A percentile compares a stretch with the other conserved stretches of the same genome.
phyloP scores from a whole-genome alignment of 2,888 invertebrate species.

The Biston betularia region DNA sequence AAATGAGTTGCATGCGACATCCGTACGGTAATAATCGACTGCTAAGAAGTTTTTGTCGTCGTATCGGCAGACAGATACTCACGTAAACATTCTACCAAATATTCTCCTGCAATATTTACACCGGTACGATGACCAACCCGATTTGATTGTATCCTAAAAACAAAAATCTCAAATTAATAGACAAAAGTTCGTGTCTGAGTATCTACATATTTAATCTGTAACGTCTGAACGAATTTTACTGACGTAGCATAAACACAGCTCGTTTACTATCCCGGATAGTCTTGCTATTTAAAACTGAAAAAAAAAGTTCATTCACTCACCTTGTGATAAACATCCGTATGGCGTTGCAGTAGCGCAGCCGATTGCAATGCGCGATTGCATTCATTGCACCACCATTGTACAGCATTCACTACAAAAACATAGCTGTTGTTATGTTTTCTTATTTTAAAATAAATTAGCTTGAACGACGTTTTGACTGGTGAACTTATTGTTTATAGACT shows the following conservation, averaged over 20 bases:
- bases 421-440: neutral
- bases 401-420: constrained; percentile 30
- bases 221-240: neutral
- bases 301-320: constrained; percentile 42
- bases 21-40: no score
- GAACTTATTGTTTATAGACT: no score
- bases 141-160: constrained; percentile 34
- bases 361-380: constrained; percentile 57
- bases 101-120: constrained; percentile 60
- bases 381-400: constrained; percentile 64
- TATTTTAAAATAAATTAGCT: no score
- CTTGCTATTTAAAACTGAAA: no score
- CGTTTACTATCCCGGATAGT: neutral
- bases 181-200: neutral
- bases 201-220: no score
- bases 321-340: constrained; percentile 57
- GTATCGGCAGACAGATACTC: constrained; percentile 42
- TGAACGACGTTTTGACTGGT: no score
- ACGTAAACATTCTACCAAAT: constrained; percentile 65
- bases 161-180: constrained; percentile 41
- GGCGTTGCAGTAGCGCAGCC: constrained; percentile 53
- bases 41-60: no score
- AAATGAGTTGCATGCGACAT: no score
- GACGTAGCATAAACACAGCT: no score
- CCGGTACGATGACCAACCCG: constrained; percentile 49